phyloP scores from a whole-genome alignment of 2,888 invertebrate species.

The Cephus runcator region DNA sequence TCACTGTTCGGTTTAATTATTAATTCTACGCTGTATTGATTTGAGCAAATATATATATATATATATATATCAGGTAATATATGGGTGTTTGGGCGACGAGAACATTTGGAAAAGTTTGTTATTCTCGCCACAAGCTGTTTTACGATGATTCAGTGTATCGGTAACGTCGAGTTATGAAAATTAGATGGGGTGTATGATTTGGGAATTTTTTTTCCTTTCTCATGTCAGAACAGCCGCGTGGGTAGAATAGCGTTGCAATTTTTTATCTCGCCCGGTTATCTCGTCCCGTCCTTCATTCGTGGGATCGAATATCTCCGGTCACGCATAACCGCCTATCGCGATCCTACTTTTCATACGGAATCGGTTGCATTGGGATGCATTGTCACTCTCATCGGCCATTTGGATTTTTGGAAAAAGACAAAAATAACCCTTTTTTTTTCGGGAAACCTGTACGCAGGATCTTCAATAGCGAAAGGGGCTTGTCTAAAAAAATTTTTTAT shows the following conservation, averaged over 20 bases:
- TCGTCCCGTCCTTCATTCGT: background rate
- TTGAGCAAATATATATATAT: no score
- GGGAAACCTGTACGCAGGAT: no score
- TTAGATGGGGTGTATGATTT: background rate
- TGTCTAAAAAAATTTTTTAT: no score
- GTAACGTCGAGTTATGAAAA: background rate
- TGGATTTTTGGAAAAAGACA: background rate
- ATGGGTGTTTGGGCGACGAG: background rate
- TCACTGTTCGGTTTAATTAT: no score
- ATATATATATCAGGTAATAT: no score
- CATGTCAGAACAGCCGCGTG: background rate
- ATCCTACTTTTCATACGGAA: background rate
- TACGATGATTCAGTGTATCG: background rate
- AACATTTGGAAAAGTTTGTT: background rate
- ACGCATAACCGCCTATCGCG: background rate
- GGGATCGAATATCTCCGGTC: slow-evolving; percentile 1
- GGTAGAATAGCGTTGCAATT: background rate
- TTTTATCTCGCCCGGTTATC: background rate
- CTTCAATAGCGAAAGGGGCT: no score
- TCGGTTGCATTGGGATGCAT: background rate
- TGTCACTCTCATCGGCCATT: background rate
- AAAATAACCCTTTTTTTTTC: no score
- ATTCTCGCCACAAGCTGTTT: background rate
- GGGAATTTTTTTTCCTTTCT: background rate
- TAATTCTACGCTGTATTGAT: no score